A percentile compares a stretch with the other conserved stretches of the same genome.
These are phyloP conservation scores for Mantis religiosa DNA, from an alignment of 2,888 invertebrate genomes.

Conservation along the genomic window DNA sequence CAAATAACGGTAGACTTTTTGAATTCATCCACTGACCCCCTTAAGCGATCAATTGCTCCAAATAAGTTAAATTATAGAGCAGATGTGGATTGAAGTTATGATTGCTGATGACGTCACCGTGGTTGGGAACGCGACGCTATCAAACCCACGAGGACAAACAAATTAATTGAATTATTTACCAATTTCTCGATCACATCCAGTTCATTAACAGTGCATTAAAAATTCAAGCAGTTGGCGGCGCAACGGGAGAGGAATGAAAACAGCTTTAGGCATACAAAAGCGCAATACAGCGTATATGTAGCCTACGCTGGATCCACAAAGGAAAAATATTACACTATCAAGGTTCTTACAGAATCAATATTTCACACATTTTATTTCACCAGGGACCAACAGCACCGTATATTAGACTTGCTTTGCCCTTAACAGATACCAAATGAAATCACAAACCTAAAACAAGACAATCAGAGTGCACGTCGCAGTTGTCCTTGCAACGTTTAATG, in stretches of 20 bases:
- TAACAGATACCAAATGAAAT: too few relatives aligned
- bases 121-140: neutral
- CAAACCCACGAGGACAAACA: neutral
- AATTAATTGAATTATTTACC: neutral
- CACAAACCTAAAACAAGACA: too few relatives aligned
- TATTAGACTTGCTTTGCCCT: too few relatives aligned
- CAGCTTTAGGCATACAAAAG: neutral
- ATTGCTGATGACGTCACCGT: neutral
- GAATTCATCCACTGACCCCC: neutral
- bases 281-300: neutral
- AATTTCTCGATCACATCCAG: neutral
- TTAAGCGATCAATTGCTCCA: neutral
- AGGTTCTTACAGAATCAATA: neutral
- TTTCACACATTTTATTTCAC: neutral
- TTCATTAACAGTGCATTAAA: neutral
- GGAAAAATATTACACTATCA: neutral
- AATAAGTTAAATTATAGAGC: neutral
- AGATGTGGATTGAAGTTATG: neutral
- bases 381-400: too few relatives aligned
- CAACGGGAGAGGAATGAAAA: neutral
- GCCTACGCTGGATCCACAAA: neutral
- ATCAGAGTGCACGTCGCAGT: too few relatives aligned
- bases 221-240: neutral
- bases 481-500: too few relatives aligned
- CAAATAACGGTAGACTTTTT: too few relatives aligned